Conservation (phyloP, 64 coral and sea anemone genomes). For the Actinia tenebrosa region DNA sequence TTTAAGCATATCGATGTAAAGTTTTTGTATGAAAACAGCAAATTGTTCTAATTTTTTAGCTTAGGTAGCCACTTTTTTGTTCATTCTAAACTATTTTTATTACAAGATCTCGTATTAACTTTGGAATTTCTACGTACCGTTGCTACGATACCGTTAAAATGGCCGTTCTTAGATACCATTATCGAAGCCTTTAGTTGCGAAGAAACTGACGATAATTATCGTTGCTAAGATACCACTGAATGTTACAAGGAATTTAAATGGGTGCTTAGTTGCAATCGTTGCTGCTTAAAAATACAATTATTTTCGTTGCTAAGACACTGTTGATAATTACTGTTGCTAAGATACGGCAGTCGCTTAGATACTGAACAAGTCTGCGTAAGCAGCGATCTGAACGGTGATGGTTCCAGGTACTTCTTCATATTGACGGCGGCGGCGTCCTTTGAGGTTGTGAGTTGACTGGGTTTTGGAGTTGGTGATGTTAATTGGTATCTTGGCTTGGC, state of each 20-base stretch:
- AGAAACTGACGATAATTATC: too few relatives aligned
- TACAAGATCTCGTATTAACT: too few relatives aligned
- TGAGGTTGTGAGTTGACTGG: slow-evolving; percentile 39
- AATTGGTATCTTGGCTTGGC: slow-evolving; percentile 67
- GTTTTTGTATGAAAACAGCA: too few relatives aligned
- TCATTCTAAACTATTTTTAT: too few relatives aligned
- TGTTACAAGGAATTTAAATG: not conserved
- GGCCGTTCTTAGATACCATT: too few relatives aligned
- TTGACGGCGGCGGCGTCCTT: slow-evolving; percentile 54
- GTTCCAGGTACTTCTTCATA: slow-evolving; percentile 55
- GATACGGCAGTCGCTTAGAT: slow-evolving; percentile 35
- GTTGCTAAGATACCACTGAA: not conserved
- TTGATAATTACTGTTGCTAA: not conserved
- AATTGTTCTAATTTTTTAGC: too few relatives aligned
- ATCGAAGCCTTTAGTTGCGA: too few relatives aligned
- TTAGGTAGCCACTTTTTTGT: too few relatives aligned
- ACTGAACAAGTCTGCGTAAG: slow-evolving; percentile 52
- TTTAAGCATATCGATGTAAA: too few relatives aligned
- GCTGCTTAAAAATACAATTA: not conserved
- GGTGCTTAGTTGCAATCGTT: not conserved
- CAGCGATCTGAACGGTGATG: slow-evolving; percentile 60
- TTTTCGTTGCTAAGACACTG: not conserved
- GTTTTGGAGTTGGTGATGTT: slow-evolving; percentile 65
- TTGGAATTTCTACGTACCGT: too few relatives aligned
- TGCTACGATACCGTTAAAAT: too few relatives aligned